A percentile compares a stretch with the other conserved stretches of the same genome.
These are phyloP conservation scores for Epizoanthus ramosus DNA, from an alignment of 92 coral and sea anemone genomes.

Conservation along the genomic window DNA sequence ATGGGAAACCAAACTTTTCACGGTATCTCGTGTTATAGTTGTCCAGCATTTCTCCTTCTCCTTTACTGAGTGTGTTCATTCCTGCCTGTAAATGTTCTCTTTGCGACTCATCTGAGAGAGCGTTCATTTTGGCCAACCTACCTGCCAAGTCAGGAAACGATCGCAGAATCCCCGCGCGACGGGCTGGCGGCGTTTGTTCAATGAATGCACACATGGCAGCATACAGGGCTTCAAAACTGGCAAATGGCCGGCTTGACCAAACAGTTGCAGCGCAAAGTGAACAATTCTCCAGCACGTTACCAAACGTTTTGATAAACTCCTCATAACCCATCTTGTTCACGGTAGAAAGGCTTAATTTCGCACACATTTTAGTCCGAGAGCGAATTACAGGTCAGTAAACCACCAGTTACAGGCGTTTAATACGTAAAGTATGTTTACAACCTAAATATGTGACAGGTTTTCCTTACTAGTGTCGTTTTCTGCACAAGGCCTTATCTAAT, in stretches of 20 bases:
- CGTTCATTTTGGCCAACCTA: constrained; percentile 43
- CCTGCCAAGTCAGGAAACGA: constrained; percentile 66
- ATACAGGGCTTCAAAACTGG: constrained; percentile 50
- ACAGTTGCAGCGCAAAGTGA: constrained; percentile 66
- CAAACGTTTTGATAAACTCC: constrained; percentile 57
- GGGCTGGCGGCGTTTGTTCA: constrained; percentile 49
- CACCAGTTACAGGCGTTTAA: too few species aligned
- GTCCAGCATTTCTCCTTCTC: constrained; percentile 43
- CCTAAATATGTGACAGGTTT: too few species aligned
- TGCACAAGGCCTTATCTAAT: too few species aligned
- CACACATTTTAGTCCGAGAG: too few species aligned
- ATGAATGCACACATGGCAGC: constrained; percentile 55
- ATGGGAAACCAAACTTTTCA: constrained; percentile 72
- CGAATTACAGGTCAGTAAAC: too few species aligned
- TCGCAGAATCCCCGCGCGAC: constrained; percentile 59
- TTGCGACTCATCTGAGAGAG: constrained; percentile 62
- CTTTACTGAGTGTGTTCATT: constrained; percentile 43
- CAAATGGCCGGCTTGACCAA: constrained; percentile 54
- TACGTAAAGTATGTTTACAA: too few species aligned
- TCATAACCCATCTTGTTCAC: constrained; percentile 51
- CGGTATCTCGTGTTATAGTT: constrained; percentile 55
- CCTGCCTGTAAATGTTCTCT: constrained; percentile 69
- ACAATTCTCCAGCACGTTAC: constrained; percentile 62
- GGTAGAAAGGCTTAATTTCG: neutral
- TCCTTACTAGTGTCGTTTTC: too few species aligned